Percentiles rank a stretch among this genome's conserved stretches.
Evolutionary conservation across 1,140 invertebrate genomes (phyloP).

Genomic region (Armadillidium nasatum): DNA sequence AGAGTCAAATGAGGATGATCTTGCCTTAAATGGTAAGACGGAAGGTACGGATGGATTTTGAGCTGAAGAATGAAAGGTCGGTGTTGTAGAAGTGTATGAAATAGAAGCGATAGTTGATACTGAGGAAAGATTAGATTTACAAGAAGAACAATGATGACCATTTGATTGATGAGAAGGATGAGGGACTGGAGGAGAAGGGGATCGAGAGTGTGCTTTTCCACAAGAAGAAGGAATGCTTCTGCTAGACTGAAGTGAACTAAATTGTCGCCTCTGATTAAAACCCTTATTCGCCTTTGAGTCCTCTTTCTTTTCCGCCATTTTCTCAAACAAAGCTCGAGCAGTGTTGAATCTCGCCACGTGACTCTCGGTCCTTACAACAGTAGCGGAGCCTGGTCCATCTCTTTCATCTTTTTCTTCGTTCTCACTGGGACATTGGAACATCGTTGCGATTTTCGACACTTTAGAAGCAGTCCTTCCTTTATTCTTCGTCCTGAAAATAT

Average conservation of each 20-base stretch:
- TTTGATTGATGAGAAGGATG: not conserved
- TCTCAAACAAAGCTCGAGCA: slow-evolving; percentile 86
- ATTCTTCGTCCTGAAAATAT: not conserved
- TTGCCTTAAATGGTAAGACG: slow-evolving; percentile 4
- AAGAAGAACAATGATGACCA: not conserved
- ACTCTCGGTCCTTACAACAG: slow-evolving; percentile 78
- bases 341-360: slow-evolving; percentile 86
- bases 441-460: slow-evolving; percentile 83
- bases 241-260: not conserved
- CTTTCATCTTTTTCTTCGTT: slow-evolving; percentile 28
- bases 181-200: not conserved
- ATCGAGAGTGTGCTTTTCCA: not conserved
- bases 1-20: not conserved
- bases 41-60: slow-evolving; percentile 1
- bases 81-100: not conserved
- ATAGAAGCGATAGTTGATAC: not conserved
- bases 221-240: not conserved
- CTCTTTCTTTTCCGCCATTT: slow-evolving; percentile 69
- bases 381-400: slow-evolving; percentile 49
- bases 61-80: not conserved
- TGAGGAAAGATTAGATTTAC: not conserved
- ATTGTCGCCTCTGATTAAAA: not conserved
- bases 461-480: slow-evolving; percentile 53
- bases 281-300: not conserved
- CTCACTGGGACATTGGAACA: slow-evolving; percentile 62